Conservation (phyloP, 2,113 vertebrate genomes). For the Arothron firmamentum region DNA sequence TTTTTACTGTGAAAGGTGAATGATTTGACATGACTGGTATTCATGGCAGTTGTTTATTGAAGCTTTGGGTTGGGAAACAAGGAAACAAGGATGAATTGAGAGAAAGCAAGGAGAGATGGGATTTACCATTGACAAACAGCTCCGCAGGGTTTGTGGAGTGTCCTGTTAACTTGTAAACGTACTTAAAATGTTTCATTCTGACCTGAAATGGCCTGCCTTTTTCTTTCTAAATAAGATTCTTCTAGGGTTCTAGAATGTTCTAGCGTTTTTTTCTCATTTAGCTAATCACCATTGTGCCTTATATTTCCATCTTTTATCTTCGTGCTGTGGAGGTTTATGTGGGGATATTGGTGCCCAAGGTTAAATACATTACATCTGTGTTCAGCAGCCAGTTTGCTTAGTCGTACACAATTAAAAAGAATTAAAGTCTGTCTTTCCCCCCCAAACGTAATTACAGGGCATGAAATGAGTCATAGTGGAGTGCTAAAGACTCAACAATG, state of each 20-base stretch:
- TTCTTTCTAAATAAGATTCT: conserved; percentile 6
- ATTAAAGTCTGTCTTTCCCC: conserved; percentile 48
- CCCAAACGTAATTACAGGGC: conserved; percentile 62
- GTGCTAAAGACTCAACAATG: conserved; percentile 55
- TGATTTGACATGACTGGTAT: conserved; percentile 63
- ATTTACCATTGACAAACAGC: conserved; percentile 50
- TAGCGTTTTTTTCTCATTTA: background rate
- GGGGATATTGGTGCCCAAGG: conserved; percentile 49
- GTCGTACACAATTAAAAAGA: conserved; percentile 59
- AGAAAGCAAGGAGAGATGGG: conserved; percentile 68
- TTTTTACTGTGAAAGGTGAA: conserved; percentile 57
- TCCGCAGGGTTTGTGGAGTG: conserved; percentile 25
- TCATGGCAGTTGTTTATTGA: conserved; percentile 71
- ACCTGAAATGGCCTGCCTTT: conserved; percentile 11
- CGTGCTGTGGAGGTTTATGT: conserved; percentile 29
- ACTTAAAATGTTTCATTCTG: background rate
- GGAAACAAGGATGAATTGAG: conserved; percentile 68
- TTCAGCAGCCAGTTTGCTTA: conserved; percentile 43
- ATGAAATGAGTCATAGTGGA: conserved; percentile 61
- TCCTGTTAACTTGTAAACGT: too few species aligned
- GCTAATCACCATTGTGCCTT: conserved; percentile 2
- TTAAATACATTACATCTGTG: conserved; percentile 44
- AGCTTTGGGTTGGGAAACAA: conserved; percentile 63
- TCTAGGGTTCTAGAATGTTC: background rate
- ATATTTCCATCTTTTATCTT: conserved; percentile 21